Percentiles rank a stretch among this genome's conserved stretches.
Conservation (phyloP, 2,113 vertebrate species). For the Genyomyrus donnyi region DNA sequence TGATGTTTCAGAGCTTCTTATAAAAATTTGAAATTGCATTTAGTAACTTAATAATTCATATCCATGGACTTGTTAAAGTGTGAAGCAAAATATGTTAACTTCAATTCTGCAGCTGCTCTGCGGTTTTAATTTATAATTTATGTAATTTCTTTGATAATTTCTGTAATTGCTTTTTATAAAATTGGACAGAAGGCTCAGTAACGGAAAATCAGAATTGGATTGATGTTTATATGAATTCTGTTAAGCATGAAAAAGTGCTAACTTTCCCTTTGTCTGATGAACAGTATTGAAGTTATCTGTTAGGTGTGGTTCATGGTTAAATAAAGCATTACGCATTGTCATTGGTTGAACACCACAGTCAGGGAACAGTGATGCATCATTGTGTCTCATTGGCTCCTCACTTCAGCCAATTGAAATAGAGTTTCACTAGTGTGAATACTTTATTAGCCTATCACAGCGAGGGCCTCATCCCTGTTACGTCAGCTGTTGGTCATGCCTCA, state of each 20-base stretch:
- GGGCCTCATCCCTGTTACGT: neutral
- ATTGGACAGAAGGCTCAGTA: neutral
- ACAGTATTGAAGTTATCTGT: neutral
- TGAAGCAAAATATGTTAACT: neutral
- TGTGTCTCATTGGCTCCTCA: neutral
- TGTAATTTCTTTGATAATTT: neutral
- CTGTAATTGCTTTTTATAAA: neutral
- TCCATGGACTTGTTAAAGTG: neutral
- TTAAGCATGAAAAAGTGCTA: neutral
- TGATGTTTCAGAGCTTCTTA: neutral
- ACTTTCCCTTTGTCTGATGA: neutral
- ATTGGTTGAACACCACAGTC: neutral
- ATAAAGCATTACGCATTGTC: neutral
- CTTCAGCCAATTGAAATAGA: neutral
- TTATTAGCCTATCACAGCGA: neutral
- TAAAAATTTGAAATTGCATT: neutral
- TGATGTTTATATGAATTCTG: neutral
- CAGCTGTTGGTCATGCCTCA: neutral
- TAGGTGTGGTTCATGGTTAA: neutral
- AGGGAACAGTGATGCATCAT: neutral
- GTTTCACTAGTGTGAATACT: neutral
- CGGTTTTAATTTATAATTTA: neutral
- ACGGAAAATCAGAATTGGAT: neutral
- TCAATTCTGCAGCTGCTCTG: neutral
- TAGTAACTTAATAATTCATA: neutral